These are phyloP conservation scores for Melanostoma mellinum DNA, from an alignment of 2,888 invertebrate genomes.

Conservation along the genomic window DNA sequence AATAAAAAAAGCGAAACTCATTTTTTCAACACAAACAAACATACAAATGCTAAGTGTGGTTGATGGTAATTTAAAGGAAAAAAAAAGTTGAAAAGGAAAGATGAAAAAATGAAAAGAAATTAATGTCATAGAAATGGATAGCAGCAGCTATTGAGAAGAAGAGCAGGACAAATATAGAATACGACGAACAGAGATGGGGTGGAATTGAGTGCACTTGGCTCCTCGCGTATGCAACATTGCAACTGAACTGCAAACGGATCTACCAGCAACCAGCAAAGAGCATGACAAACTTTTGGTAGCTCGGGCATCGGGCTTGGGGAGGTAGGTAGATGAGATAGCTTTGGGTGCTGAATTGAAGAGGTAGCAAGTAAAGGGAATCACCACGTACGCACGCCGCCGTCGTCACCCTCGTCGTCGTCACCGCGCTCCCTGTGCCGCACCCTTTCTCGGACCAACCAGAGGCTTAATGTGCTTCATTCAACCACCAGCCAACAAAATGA, in stretches of 20 bases:
- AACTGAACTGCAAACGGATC: constrained; percentile 30
- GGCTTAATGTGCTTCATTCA: constrained; percentile 67
- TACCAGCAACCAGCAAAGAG: constrained; percentile 47
- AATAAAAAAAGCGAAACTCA: constrained; percentile 45
- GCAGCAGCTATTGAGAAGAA: constrained; percentile 3
- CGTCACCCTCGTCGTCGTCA: neutral
- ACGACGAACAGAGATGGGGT: constrained; percentile 6
- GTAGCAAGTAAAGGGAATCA: constrained; percentile 55
- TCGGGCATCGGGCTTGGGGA: constrained; percentile 2
- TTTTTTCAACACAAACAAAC: constrained; percentile 22
- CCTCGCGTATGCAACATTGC: constrained; percentile 44
- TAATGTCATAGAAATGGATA: constrained; percentile 60
- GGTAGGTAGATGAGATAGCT: constrained; percentile 9
- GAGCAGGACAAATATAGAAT: constrained; percentile 11
- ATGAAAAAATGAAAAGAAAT: constrained; percentile 50
- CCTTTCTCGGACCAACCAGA: constrained; percentile 48
- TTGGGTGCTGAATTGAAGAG: constrained; percentile 30
- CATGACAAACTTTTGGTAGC: constrained; percentile 38
- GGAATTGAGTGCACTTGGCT: constrained; percentile 57
- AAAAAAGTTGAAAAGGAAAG: constrained; percentile 16
- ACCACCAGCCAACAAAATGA: constrained; percentile 71
- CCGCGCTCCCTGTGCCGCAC: constrained; percentile 22
- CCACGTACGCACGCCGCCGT: constrained; percentile 63
- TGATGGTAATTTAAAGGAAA: constrained; percentile 50
- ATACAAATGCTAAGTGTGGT: constrained; percentile 14